Evolutionary conservation across 2,888 invertebrate genomes (phyloP), one percentile per base, ranked within the genome.

Genomic region (Drosophila gaucha): DNA sequence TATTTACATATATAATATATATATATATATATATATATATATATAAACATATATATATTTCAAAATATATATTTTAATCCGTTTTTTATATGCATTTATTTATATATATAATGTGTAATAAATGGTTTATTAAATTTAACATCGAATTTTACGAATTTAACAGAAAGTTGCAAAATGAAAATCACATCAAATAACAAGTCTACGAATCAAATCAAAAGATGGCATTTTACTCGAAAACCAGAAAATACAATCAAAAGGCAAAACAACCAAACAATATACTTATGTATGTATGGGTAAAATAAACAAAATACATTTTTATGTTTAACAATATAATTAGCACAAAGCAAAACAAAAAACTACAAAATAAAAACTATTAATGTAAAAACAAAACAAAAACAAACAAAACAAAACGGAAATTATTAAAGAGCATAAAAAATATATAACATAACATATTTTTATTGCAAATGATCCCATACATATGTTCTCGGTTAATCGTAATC

Each of bases 61-160:
- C 36, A 44, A 6, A 67, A 74, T 44, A 58, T 67, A 28, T 28
- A 28, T 74, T 72, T 71, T 63, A 57, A 58, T 67, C 57, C 55
- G 78, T 73, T 77, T 79, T 74, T 82, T 84, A 84, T 86, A 88
- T 60, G 63, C 50, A 66, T 88, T 88, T 82, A 74, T 83, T 80
- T 88, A 60, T 62, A 35, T 88, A 60, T 62, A 35, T 26, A 69
- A 82, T 78, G 71, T 74, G 70, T 73, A 74, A 78, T 67, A 74
- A 84, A 88, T 88, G 86, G 88, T 89, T 84, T 84, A 80, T 89
- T 89, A 70, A 78, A 86, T 89, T 86, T 74, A 84, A 89, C 89
- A 89, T 89, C 89, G 89, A 90, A 89, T 89, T 89, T 87, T 85
- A 89, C 89, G 89, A 89, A 89, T 89, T 89, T 89, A 41, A 55